Evolutionary conservation across 2,797 vertebrate genomes (phyloP), one percentile per base, ranked within the genome.

Genomic region (Masticophis lateralis): DNA sequence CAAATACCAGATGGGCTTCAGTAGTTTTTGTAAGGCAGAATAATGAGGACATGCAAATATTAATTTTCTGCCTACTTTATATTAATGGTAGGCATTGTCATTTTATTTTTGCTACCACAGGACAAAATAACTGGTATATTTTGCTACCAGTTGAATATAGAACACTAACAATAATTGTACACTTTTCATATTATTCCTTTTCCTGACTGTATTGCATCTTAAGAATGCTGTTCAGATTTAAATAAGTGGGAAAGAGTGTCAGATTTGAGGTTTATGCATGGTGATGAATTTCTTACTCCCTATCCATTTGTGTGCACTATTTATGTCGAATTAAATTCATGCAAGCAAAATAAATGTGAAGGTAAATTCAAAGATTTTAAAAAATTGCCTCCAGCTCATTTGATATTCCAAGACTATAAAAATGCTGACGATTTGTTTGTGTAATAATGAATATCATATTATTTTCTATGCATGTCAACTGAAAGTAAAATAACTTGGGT

Each of bases 251-350:
- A 98, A 90, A 97, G 97, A 87, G 96, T 97, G 11, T 98, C 98
- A 10, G 94, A 97, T 56, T 93, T 98, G 93, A 97, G 96, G 93
- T 98, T 98, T 95, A 97, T 95, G 90, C 97, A 97, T 22, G 87
- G 94, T 2, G 94, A 96, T 3, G 57, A 91, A 13, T 92, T 93
- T 88, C 96, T 98, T 83, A 92, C 60, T 0, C 95, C 97, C 1
- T 99, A 98, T 94, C 98, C 98, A 0, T 98, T 97, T 89, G 96
- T 97, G 51, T 97, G 98, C 9, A 98, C 97, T 18, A 93, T 99
- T 5, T 98, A 98, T 32, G 95, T 99, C 93, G 98, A 99, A 92
- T 86, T 91, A 89, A 91, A 91, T 91, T 91, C 90, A 86, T 59
- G 90, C 69, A 88, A 91, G 86, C 66, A 89, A 83, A 89, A 47